phyloP scores from a whole-genome alignment of 1,140 invertebrate genomes.

The Nylanderia fulva region DNA sequence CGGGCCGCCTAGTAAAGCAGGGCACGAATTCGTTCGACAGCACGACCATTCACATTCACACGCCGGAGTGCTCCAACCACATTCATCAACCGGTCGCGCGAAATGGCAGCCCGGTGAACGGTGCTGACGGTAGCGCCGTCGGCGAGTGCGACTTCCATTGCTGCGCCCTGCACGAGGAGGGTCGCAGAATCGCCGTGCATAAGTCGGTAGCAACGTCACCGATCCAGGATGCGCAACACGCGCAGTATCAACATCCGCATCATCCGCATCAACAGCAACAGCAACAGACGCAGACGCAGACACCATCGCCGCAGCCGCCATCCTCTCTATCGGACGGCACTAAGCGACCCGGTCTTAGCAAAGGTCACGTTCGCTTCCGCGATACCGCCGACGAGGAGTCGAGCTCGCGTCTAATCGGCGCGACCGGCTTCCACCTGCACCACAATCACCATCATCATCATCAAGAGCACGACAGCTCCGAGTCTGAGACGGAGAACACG shows the following conservation, averaged over 20 bases:
- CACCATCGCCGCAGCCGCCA: conserved; percentile 87
- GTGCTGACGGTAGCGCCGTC: conserved; percentile 86
- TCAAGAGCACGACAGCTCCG: conserved; percentile 93
- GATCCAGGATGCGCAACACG: conserved; percentile 93
- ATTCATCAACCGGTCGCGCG: conserved; percentile 88
- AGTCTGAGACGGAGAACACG: conserved; percentile 96
- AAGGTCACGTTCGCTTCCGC: conserved; percentile 85
- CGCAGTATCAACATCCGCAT: conserved; percentile 80
- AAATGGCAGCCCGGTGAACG: conserved; percentile 86
- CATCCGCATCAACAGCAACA: conserved; percentile 86
- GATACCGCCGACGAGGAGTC: conserved; percentile 86
- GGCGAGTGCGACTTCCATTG: conserved; percentile 97
- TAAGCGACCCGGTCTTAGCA: conserved; percentile 81
- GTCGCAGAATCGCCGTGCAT: conserved; percentile 95
- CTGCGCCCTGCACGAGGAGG: conserved; percentile 96
- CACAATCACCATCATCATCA: conserved; percentile 81
- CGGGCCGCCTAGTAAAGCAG: conserved; percentile 87
- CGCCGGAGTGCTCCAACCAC: conserved; percentile 93
- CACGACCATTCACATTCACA: conserved; percentile 92
- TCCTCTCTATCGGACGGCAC: conserved; percentile 85
- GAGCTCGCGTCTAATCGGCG: conserved; percentile 69
- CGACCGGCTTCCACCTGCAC: conserved; percentile 82
- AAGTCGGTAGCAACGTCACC: conserved; percentile 96
- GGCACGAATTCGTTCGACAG: conserved; percentile 91
- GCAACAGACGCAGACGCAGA: conserved; percentile 79